phyloP scores from a whole-genome alignment of 2,113 vertebrate genomes.

The Eudyptes chrysolophus region DNA sequence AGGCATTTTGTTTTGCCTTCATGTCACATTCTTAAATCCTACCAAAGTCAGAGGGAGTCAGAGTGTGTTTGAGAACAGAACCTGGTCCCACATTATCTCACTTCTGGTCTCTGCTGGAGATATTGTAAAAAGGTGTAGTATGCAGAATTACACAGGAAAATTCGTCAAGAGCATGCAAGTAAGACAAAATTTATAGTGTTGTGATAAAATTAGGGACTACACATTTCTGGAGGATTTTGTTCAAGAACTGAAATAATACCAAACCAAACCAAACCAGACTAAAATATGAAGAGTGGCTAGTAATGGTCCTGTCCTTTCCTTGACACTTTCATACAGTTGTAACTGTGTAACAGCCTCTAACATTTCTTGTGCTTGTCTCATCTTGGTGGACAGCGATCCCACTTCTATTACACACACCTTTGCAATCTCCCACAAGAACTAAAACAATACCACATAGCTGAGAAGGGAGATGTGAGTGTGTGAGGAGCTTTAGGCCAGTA shows the following conservation, averaged over 20 bases:
- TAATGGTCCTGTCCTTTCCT: neutral
- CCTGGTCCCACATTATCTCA: neutral
- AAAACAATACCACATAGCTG: neutral
- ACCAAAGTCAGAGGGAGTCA: neutral
- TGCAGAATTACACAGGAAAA: neutral
- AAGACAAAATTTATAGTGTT: neutral
- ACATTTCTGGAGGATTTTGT: neutral
- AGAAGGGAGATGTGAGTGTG: neutral
- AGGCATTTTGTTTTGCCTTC: neutral
- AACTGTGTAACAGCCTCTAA: neutral
- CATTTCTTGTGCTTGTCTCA: neutral
- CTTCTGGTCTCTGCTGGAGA: neutral
- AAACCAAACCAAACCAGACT: neutral
- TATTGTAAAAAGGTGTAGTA: neutral
- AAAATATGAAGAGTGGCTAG: neutral
- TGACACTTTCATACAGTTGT: neutral
- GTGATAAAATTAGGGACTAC: neutral
- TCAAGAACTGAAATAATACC: neutral
- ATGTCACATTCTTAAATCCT: neutral
- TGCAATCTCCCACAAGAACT: neutral
- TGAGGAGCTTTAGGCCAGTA: neutral
- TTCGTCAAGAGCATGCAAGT: neutral
- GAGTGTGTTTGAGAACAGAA: neutral
- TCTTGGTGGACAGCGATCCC: neutral
- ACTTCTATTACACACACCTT: neutral